Conservation (phyloP, 2,888 invertebrate species). For the Lithosia quadra region DNA sequence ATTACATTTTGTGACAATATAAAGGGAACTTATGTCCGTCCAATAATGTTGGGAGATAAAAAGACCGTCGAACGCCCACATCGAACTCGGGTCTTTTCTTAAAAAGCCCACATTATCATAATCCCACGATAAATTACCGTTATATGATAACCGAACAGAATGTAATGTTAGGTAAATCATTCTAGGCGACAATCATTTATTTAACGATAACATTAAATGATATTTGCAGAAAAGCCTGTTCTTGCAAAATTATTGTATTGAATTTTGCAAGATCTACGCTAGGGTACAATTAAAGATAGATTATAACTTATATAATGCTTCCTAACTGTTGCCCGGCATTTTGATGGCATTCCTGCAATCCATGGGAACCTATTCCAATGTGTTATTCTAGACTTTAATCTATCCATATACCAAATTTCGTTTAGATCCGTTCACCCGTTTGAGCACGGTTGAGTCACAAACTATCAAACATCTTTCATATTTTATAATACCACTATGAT, state of each 20-base stretch:
- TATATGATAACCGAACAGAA: slow-evolving; percentile 56
- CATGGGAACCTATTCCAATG: too few relatives aligned
- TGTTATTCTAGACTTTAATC: too few relatives aligned
- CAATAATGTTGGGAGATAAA: slow-evolving; percentile 44
- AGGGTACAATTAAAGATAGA: background rate
- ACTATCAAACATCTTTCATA: too few relatives aligned
- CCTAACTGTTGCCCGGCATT: too few relatives aligned
- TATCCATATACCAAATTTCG: too few relatives aligned
- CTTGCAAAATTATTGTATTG: background rate
- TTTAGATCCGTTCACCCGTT: too few relatives aligned
- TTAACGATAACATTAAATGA: slow-evolving; percentile 26
- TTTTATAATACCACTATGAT: too few relatives aligned
- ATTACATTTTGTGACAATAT: slow-evolving; percentile 37
- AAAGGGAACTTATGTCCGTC: slow-evolving; percentile 26
- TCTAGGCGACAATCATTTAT: slow-evolving; percentile 32
- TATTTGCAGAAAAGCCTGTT: background rate
- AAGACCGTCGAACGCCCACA: slow-evolving; percentile 39
- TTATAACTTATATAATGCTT: background rate
- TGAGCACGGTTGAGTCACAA: too few relatives aligned
- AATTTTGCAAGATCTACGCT: background rate
- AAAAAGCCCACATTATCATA: slow-evolving; percentile 54
- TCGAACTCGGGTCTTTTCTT: slow-evolving; percentile 33
- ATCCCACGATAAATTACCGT: slow-evolving; percentile 62
- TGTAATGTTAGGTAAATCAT: slow-evolving; percentile 50
- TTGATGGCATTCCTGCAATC: too few relatives aligned